These are phyloP conservation scores for Poecilus cupreus DNA, from an alignment of 2,888 invertebrate genomes.

Conservation along the genomic window DNA sequence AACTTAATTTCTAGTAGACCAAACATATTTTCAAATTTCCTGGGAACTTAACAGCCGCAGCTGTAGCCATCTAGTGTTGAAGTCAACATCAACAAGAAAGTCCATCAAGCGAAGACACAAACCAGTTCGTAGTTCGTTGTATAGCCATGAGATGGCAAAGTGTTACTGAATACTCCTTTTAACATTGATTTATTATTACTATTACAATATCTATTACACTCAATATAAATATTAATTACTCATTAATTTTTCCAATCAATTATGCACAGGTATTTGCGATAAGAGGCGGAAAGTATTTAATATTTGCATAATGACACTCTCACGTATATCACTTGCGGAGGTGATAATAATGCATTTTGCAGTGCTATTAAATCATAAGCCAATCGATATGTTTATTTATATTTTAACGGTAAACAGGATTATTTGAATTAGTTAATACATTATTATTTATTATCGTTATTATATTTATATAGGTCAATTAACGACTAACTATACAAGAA, in stretches of 20 bases:
- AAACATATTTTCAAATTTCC: neutral
- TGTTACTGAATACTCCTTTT: no score
- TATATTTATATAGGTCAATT: conserved; percentile 2
- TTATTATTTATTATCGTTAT: neutral
- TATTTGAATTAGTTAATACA: neutral
- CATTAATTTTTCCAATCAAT: conserved; percentile 7
- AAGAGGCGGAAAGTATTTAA: conserved; percentile 15
- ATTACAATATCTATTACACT: conserved; percentile 37
- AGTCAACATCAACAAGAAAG: neutral
- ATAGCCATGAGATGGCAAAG: neutral
- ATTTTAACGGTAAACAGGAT: conserved; percentile 20
- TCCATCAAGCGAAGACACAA: neutral
- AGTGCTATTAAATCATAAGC: conserved; percentile 6
- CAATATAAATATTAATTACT: conserved; percentile 22
- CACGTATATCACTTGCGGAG: conserved; percentile 18
- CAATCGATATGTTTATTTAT: conserved; percentile 3
- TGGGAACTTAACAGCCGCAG: neutral
- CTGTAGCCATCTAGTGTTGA: neutral
- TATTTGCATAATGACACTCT: conserved; percentile 37
- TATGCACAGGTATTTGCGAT: conserved; percentile 1
- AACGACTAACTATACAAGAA: neutral
- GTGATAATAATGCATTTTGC: conserved; percentile 27
- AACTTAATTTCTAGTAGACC: no score
- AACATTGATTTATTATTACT: no score
- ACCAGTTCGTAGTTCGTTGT: neutral